These are phyloP conservation scores for Pao palembangensis DNA, from an alignment of 2,113 vertebrate species.

Conservation along the genomic window DNA sequence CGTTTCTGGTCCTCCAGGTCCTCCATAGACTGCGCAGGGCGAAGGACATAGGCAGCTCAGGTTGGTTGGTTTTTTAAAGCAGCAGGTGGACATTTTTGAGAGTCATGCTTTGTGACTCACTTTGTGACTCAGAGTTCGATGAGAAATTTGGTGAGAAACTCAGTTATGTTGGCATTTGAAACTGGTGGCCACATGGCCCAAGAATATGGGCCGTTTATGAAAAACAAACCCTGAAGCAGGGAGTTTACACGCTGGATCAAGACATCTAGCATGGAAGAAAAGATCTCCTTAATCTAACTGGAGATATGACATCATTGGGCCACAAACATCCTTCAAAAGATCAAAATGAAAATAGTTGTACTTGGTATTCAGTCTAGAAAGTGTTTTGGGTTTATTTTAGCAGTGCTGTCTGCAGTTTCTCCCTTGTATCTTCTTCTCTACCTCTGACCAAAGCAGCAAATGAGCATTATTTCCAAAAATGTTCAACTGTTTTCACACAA, in stretches of 20 bases:
- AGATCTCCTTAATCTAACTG: too few species aligned
- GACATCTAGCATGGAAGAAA: too few species aligned
- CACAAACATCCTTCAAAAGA: too few species aligned
- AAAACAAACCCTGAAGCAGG: too few species aligned
- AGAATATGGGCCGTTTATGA: too few species aligned
- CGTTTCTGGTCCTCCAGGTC: constrained; percentile 94
- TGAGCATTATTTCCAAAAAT: not conserved
- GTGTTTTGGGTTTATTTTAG: not conserved
- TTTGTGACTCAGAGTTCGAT: not conserved
- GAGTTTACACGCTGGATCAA: too few species aligned
- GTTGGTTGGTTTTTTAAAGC: constrained; percentile 1
- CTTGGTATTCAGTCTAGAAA: too few species aligned
- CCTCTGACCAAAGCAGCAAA: not conserved
- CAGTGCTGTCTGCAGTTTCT: too few species aligned
- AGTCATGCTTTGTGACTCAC: not conserved
- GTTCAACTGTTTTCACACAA: constrained; percentile 6
- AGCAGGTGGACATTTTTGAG: not conserved
- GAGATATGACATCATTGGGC: too few species aligned
- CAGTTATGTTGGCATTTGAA: too few species aligned
- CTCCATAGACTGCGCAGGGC: constrained; percentile 87
- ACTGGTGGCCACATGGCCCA: too few species aligned
- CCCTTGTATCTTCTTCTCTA: not conserved
- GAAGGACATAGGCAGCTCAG: not conserved
- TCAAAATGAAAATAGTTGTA: too few species aligned
- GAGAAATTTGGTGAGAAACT: not conserved